phyloP scores from a whole-genome alignment of 2,113 vertebrate genomes.

The Jacana jacana region DNA sequence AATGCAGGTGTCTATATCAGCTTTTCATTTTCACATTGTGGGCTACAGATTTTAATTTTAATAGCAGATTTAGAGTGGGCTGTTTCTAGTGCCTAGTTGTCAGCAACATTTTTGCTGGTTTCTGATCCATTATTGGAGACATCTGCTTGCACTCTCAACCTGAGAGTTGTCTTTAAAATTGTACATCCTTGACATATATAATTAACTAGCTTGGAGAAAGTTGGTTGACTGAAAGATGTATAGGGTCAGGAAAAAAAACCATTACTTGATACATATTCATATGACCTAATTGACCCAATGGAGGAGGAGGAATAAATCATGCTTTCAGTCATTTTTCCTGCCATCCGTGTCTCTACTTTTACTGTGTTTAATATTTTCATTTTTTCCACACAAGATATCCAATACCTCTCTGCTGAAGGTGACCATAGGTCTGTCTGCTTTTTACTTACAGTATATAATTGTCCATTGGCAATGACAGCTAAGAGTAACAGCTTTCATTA shows the following conservation, averaged over 20 bases:
- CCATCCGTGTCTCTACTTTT: not conserved
- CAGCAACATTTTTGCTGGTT: not conserved
- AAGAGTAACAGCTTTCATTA: not conserved
- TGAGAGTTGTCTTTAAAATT: not conserved
- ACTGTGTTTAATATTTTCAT: not conserved
- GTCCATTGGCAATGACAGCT: not conserved
- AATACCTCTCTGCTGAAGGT: not conserved
- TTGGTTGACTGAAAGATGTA: not conserved
- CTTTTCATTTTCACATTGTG: not conserved
- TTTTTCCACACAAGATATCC: not conserved
- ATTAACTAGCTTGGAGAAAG: not conserved
- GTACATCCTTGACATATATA: not conserved
- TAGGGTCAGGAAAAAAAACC: not conserved
- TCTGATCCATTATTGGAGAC: not conserved
- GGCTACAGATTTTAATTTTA: not conserved
- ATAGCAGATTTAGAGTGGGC: not conserved
- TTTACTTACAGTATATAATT: not conserved
- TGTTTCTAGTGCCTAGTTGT: not conserved
- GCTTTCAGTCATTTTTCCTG: not conserved
- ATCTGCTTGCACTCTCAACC: not conserved
- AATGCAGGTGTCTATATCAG: not conserved
- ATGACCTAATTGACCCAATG: not conserved
- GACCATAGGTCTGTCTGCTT: not conserved
- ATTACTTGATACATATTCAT: not conserved
- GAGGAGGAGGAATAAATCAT: not conserved